Conservation (phyloP, 2,113 vertebrate species). For the Dendropsophus ebraccatus region DNA sequence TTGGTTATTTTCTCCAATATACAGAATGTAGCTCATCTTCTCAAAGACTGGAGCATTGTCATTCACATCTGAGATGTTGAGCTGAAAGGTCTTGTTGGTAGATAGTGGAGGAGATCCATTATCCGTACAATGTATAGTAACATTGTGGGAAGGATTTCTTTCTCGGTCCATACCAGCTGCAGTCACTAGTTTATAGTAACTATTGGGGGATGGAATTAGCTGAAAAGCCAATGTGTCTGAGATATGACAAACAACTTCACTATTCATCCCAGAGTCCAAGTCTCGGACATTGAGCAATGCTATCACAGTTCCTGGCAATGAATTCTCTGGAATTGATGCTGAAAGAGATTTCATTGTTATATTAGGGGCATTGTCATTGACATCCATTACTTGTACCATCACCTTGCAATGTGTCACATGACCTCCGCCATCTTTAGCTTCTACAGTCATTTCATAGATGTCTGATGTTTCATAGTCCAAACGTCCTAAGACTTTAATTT, state of each 20-base stretch:
- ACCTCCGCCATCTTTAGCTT: conserved; percentile 65
- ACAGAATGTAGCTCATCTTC: neutral
- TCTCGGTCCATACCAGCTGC: conserved; percentile 76
- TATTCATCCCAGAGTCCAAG: conserved; percentile 76
- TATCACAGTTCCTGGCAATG: conserved; percentile 70
- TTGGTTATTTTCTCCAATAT: neutral
- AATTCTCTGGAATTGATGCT: conserved; percentile 73
- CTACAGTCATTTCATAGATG: conserved; percentile 68
- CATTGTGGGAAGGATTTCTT: conserved; percentile 63
- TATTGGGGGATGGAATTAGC: conserved; percentile 79
- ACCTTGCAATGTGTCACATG: conserved; percentile 73
- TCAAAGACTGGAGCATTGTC: neutral
- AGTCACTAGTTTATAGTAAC: conserved; percentile 60
- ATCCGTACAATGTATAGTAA: neutral
- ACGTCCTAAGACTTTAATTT: conserved; percentile 73
- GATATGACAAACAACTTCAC: conserved; percentile 71
- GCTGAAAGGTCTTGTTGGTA: neutral
- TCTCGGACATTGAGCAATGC: conserved; percentile 73
- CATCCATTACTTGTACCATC: conserved; percentile 60
- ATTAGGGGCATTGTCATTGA: conserved; percentile 63
- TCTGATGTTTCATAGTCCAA: conserved; percentile 77
- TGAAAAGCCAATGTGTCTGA: conserved; percentile 64
- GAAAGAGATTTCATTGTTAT: conserved; percentile 35
- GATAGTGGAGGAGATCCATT: neutral
- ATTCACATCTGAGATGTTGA: conserved; percentile 6